Evolutionary conservation across 2,797 vertebrate species (phyloP).

Genomic region (Salarias fasciatus): DNA sequence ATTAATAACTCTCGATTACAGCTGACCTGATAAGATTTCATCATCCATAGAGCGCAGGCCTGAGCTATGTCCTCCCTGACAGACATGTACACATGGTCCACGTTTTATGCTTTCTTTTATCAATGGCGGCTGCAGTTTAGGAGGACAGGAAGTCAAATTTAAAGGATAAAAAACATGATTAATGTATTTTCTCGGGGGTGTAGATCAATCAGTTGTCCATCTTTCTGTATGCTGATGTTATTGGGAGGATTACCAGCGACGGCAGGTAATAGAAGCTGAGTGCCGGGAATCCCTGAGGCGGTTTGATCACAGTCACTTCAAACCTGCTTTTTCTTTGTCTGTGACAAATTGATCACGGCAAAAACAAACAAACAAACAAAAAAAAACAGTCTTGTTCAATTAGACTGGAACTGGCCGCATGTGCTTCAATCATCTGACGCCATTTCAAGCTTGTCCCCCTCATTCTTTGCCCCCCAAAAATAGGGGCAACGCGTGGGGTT

Average conservation of each 20-base stretch:
- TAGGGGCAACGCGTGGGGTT: constrained; percentile 75
- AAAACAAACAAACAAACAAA: too few relatives aligned
- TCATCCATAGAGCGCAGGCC: constrained; percentile 68
- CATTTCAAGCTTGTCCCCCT: constrained; percentile 71
- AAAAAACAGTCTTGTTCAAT: too few relatives aligned
- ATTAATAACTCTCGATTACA: constrained; percentile 83
- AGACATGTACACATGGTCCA: constrained; percentile 68
- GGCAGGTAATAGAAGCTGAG: constrained; percentile 1
- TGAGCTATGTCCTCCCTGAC: constrained; percentile 63
- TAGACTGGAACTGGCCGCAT: constrained; percentile 28
- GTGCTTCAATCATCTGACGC: constrained; percentile 58
- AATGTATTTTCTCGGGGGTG: neutral
- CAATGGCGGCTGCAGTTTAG: constrained; percentile 34
- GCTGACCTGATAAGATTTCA: constrained; percentile 79
- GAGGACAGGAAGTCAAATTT: constrained; percentile 17
- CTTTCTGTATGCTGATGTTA: constrained; percentile 13
- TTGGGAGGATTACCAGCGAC: constrained; percentile 12
- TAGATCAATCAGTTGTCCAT: neutral
- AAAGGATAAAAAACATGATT: neutral
- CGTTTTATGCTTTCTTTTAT: constrained; percentile 58
- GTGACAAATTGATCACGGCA: constrained; percentile 1
- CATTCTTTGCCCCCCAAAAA: constrained; percentile 78
- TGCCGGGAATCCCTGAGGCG: neutral
- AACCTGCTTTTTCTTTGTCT: constrained; percentile 5
- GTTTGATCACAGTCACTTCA: neutral